Evolutionary conservation across 2,888 invertebrate species (phyloP).

Genomic region (Nephrotoma guestfalica): DNA sequence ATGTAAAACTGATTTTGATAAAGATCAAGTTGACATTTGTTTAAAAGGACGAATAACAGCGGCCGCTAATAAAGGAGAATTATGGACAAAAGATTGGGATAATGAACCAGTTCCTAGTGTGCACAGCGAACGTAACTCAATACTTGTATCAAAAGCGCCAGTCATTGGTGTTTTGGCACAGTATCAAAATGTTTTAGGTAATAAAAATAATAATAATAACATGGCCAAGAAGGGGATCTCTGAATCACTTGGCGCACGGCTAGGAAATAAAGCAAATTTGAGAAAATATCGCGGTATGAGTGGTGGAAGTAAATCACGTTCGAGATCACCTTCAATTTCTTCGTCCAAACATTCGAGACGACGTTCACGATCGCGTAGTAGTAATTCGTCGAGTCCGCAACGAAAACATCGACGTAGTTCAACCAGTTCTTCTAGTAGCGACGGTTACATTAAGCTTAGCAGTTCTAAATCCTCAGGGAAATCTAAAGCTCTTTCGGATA

Average conservation of each 20-base stretch:
- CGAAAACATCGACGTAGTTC: slow-evolving; percentile 35
- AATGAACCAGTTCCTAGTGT: slow-evolving; percentile 84
- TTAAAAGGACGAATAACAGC: slow-evolving; percentile 87
- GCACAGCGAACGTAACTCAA: slow-evolving; percentile 56
- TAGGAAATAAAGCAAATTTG: slow-evolving; percentile 37
- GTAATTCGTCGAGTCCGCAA: slow-evolving; percentile 34
- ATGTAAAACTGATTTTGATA: slow-evolving; percentile 74
- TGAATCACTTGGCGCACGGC: slow-evolving; percentile 40
- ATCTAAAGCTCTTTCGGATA: slow-evolving; percentile 33
- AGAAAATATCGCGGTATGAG: slow-evolving; percentile 19
- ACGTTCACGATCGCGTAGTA: slow-evolving; percentile 21
- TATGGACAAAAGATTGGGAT: slow-evolving; percentile 89
- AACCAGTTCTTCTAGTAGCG: slow-evolving; percentile 27
- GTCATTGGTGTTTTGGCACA: slow-evolving; percentile 41
- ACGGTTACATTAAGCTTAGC: slow-evolving; percentile 22
- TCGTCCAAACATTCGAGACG: slow-evolving; percentile 21
- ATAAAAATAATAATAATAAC: slow-evolving; percentile 16
- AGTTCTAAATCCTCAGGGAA: not conserved
- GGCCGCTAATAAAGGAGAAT: slow-evolving; percentile 73
- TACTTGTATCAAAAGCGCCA: slow-evolving; percentile 41
- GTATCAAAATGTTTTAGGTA: slow-evolving; percentile 38
- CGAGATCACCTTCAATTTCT: slow-evolving; percentile 17
- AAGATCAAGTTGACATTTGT: slow-evolving; percentile 87
- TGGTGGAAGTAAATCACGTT: slow-evolving; percentile 27
- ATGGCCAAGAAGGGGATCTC: slow-evolving; percentile 35